These are phyloP conservation scores for Amphipyra berbera DNA, from an alignment of 2,888 invertebrate genomes.

Conservation along the genomic window DNA sequence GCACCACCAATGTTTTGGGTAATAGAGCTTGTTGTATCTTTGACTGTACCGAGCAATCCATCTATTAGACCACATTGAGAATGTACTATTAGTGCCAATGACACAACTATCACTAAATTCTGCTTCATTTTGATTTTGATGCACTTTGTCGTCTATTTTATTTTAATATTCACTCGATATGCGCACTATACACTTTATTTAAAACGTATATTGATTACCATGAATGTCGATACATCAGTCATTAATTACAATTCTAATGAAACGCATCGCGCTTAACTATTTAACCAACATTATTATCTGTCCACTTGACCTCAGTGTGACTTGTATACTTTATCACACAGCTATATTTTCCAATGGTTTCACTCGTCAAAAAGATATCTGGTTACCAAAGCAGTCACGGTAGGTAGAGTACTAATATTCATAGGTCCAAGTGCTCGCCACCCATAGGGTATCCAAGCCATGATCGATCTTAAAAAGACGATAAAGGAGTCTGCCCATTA, in stretches of 20 bases:
- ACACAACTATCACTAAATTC: slow-evolving; percentile 32
- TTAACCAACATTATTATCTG: slow-evolving; percentile 34
- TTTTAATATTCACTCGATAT: not conserved
- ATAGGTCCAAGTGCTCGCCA: no score
- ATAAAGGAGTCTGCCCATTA: no score
- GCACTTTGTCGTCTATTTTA: not conserved
- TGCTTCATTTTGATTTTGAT: slow-evolving; percentile 51
- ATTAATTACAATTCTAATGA: slow-evolving; percentile 10
- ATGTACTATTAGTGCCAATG: slow-evolving; percentile 39
- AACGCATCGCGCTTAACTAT: slow-evolving; percentile 8
- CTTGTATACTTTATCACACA: not conserved
- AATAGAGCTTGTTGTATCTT: slow-evolving; percentile 54
- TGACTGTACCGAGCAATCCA: slow-evolving; percentile 48
- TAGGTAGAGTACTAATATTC: not conserved
- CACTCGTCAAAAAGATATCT: not conserved
- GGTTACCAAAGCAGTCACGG: not conserved
- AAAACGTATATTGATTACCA: not conserved
- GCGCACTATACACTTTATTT: not conserved
- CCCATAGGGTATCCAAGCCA: no score
- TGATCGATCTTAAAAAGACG: no score
- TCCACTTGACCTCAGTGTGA: slow-evolving; percentile 32
- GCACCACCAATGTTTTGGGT: slow-evolving; percentile 47
- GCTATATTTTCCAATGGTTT: slow-evolving; percentile 15
- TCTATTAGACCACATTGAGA: slow-evolving; percentile 56
- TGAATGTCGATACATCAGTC: not conserved